Conservation (phyloP, 2,113 vertebrate species). For the Motacilla alba region DNA sequence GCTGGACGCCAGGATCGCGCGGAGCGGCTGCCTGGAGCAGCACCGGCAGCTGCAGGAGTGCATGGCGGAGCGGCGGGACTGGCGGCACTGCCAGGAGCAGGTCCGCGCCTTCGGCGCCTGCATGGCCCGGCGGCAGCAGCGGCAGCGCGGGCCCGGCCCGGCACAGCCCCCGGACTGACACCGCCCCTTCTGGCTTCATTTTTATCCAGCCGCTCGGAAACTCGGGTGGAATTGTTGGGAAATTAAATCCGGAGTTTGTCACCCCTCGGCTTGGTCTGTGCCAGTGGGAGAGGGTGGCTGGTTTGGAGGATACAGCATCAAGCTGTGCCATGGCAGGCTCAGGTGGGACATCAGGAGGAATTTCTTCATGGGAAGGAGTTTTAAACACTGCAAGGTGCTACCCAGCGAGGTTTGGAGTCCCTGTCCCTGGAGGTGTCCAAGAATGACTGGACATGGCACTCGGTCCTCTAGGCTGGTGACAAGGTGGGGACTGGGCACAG, state of each 20-base stretch:
- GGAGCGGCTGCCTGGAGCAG: conserved; percentile 82
- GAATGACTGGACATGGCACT: rapidly evolving
- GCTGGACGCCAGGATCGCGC: conserved; percentile 81
- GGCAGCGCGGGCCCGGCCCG: rapidly evolving
- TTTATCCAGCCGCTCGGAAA: rapidly evolving
- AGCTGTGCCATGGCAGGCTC: rapidly evolving
- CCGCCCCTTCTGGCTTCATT: rapidly evolving
- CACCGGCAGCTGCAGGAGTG: conserved; percentile 90
- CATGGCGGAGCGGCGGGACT: conserved; percentile 90
- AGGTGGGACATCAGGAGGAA: not conserved
- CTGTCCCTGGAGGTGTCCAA: not conserved
- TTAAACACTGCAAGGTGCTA: not conserved
- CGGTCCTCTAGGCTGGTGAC: too few relatives aligned
- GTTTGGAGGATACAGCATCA: rapidly evolving
- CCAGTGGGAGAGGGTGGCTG: rapidly evolving
- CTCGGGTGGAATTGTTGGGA: rapidly evolving
- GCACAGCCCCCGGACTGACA: not conserved
- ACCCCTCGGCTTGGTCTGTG: rapidly evolving
- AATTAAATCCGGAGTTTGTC: not conserved
- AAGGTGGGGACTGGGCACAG: not conserved
- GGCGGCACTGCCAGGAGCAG: conserved; percentile 84
- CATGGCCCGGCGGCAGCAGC: conserved; percentile 79
- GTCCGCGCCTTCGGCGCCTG: conserved; percentile 86
- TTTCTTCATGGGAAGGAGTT: not conserved
- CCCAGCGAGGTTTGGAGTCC: too few relatives aligned